Evolutionary conservation across 2,888 invertebrate genomes (phyloP), one percentile per base, ranked within the genome.

Genomic region (Coremacera marginata): DNA sequence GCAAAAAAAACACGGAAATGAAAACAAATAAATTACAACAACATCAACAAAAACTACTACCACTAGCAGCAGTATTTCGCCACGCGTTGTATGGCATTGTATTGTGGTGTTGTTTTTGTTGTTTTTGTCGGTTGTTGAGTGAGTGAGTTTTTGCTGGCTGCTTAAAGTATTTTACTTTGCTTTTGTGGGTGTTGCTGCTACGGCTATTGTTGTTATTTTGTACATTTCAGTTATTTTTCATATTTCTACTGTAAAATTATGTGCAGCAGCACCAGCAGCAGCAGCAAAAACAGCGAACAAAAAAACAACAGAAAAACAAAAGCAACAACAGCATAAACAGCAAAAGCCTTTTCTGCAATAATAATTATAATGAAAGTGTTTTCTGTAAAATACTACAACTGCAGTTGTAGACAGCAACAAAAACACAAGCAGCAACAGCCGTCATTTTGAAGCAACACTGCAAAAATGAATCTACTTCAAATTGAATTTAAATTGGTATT

Each of bases 331-430:
- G 1, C 70, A 76, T 70, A 27, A 44, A 52, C 25, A 49, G 51
- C 14, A 44, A 82, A 80, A 82, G 80, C 82, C 80, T 82, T 85
- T 83, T 81, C 80, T 82, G 83, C 81, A 79, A 82, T 84, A 82
- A 85, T 84, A 83, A 84, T 86, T 86, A 83, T 83, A 85, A 85
- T 85, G 82, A 85, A 86, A 86, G 82, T 83, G 84, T 85, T 83
- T 81, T 44, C 84, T 65, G 84, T 84, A 84, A 84, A 60, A 60
- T 60, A 27, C 60, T 25, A 22, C 60, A 60, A 27, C 60, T 8
- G 27, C 60, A 27, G 4, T 25, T 27, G 22, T 25, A 3, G 22
- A 55, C 19, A 22, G 8, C 27, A 44, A 11, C 44, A 44, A 44
- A 44, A 44, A 44, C 44, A 44, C 11, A 44, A 44, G 14, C 44